Evolutionary conservation across 1,140 invertebrate genomes (phyloP), one percentile per base, ranked within the genome.

Genomic region (Amphibalanus amphitrite): DNA sequence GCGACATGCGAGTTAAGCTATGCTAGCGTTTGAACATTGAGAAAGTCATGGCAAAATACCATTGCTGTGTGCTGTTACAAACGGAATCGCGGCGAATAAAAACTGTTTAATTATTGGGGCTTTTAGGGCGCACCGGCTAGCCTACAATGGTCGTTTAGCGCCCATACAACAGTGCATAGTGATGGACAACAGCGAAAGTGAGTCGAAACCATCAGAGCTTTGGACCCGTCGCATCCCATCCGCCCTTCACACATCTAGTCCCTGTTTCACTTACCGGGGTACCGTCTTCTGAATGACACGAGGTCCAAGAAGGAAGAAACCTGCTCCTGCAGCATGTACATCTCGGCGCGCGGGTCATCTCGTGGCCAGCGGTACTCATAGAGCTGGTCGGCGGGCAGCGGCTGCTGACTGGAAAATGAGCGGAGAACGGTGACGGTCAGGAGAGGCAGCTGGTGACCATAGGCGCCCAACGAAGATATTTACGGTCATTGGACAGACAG

Each of bases 261-360:
- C n/a, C n/a, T n/a, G 38, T 17, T 38, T 17, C 38, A 38, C 38
- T 38, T 3, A 65, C 64, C 64, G 4, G 64, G 64, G 26, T 65
- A 65, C 20, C 64, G 64, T 3, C 64, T 8, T 6, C 64, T 6
- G 23, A 65, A 65, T 4, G 20, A 23, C 3, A n/a, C 64, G 10
- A 65, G 23, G 64, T 26, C 64, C 23, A 65, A 25, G 26, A 65
- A 65, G 20, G 20, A 23, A 25, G 64, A 23, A 8, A 65, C 64
- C 26, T 65, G 64, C 20, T 65, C 23, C n/a, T 65, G 64, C 64
- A 65, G 64, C 64, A 65, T 65, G 26, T 65, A 65, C 64, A n/a
- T 26, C 26, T n/a, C 64, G 26, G 23, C 64, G 3, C 4, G 26
- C 64, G 64, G 64, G 64, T 65, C 23, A 25, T 65, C 23, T 8